Evolutionary conservation across 2,888 invertebrate genomes (phyloP).

Genomic region (Tenthredo livida): DNA sequence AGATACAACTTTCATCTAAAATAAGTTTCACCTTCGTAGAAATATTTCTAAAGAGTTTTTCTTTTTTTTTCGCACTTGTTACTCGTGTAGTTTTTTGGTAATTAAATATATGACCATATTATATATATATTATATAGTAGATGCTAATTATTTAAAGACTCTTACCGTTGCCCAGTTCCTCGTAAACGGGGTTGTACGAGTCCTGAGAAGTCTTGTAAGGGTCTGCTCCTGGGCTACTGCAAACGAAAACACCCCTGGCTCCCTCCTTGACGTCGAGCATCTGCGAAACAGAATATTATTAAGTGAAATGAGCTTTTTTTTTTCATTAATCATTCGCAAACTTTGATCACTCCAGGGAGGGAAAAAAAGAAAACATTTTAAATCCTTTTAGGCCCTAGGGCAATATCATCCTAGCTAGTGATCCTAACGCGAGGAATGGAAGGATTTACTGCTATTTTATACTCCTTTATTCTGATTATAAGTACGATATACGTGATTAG

Average conservation of each 20-base stretch:
- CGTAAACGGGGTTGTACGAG: conserved; percentile 89
- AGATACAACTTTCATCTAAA: conserved; percentile 69
- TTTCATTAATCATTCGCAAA: neutral
- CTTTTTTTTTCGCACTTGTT: neutral
- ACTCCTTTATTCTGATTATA: neutral
- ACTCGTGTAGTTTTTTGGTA: neutral
- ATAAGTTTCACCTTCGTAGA: conserved; percentile 57
- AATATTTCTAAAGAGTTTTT: neutral
- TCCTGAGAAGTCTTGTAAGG: conserved; percentile 82
- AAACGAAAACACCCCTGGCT: conserved; percentile 73
- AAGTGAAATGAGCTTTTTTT: neutral
- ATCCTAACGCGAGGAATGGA: neutral
- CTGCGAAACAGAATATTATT: conserved; percentile 62
- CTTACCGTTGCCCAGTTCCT: conserved; percentile 87
- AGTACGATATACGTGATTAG: neutral
- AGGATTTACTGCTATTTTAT: neutral
- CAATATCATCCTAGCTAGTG: neutral
- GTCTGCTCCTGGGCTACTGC: conserved; percentile 83
- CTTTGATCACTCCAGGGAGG: neutral
- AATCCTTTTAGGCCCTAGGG: neutral
- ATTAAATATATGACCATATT: neutral
- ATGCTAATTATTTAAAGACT: neutral
- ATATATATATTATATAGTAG: no score
- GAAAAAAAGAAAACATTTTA: neutral
- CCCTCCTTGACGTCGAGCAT: conserved; percentile 75